These are phyloP conservation scores for Dasysyrphus albostriatus DNA, from an alignment of 2,888 invertebrate genomes.

Conservation along the genomic window DNA sequence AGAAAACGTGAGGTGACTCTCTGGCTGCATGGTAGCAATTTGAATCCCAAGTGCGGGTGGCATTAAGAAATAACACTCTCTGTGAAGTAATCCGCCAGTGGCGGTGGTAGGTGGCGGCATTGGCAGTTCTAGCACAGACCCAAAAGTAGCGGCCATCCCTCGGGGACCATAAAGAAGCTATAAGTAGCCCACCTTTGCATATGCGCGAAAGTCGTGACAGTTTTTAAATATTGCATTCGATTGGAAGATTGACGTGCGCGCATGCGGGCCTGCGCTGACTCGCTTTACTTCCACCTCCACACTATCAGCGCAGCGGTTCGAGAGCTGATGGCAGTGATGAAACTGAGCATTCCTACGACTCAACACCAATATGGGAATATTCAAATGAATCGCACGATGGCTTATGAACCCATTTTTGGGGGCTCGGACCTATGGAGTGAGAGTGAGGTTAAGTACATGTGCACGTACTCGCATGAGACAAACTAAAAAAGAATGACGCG, in stretches of 20 bases:
- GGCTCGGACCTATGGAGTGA: slow-evolving; percentile 51
- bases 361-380: slow-evolving; percentile 65
- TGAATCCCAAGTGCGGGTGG: slow-evolving; percentile 68
- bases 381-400: slow-evolving; percentile 71
- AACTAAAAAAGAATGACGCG: slow-evolving; percentile 18
- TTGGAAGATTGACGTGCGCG: slow-evolving; percentile 67
- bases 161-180: slow-evolving; percentile 57
- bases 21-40: slow-evolving; percentile 65
- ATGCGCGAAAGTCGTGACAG: slow-evolving; percentile 73
- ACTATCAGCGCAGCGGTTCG: not conserved
- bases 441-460: slow-evolving; percentile 73
- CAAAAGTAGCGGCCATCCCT: slow-evolving; percentile 54
- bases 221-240: slow-evolving; percentile 75
- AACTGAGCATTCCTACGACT: slow-evolving; percentile 52
- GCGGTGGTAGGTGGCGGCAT: slow-evolving; percentile 19
- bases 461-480: slow-evolving; percentile 55
- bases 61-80: slow-evolving; percentile 54
- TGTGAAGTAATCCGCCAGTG: slow-evolving; percentile 66
- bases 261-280: slow-evolving; percentile 49
- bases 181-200: slow-evolving; percentile 62
- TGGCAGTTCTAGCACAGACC: slow-evolving; percentile 18
- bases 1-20: slow-evolving; percentile 74
- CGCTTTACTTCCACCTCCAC: not conserved
- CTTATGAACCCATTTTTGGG: slow-evolving; percentile 72
- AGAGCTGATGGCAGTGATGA: slow-evolving; percentile 53